Conservation (phyloP, 2,113 vertebrate species). For the Heterotilapia buettikoferi region DNA sequence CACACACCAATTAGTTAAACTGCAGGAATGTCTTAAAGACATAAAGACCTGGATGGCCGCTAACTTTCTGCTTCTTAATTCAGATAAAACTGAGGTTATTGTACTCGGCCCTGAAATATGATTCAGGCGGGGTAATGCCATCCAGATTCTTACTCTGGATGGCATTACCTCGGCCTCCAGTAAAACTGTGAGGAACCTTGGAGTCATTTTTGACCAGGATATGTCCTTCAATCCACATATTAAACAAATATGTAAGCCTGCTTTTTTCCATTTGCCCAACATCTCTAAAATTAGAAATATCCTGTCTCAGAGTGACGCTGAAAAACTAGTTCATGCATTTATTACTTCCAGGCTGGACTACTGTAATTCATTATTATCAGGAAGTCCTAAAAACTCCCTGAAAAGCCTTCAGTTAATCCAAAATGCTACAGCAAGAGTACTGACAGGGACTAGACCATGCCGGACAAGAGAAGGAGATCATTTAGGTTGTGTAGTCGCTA, state of each 20-base stretch:
- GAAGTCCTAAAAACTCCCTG: too few species aligned
- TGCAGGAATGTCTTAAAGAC: background rate
- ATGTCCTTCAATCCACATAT: background rate
- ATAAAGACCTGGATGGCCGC: rapidly evolving
- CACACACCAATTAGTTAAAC: background rate
- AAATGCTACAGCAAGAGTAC: too few species aligned
- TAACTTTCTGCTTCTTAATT: background rate
- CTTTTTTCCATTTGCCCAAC: background rate
- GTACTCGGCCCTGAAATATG: background rate
- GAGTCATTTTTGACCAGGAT: background rate
- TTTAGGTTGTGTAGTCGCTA: too few species aligned
- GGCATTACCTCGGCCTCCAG: background rate
- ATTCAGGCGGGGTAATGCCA: background rate
- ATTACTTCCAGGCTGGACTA: too few species aligned
- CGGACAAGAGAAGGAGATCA: too few species aligned
- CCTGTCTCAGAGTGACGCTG: background rate
- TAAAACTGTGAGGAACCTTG: background rate
- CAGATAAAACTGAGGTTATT: rapidly evolving
- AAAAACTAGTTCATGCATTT: background rate
- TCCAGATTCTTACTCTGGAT: background rate
- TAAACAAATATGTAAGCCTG: rapidly evolving
- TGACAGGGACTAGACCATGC: too few species aligned
- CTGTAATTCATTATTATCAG: too few species aligned
- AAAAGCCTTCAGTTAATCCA: too few species aligned
- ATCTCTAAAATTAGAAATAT: background rate